phyloP scores from a whole-genome alignment of 1,140 invertebrate species.

The Anastatus disparis region DNA sequence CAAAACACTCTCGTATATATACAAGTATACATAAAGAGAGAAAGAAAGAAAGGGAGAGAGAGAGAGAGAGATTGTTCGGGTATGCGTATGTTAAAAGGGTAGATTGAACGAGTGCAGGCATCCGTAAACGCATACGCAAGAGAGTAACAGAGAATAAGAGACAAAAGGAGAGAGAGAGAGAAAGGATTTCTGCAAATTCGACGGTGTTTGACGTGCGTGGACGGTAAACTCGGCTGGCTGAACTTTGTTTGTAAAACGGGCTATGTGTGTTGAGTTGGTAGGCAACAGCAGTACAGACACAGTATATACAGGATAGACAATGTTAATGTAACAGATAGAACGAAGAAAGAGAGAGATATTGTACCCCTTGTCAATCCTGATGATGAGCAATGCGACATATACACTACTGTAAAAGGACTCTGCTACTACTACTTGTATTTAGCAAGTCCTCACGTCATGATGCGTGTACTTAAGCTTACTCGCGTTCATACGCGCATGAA shows the following conservation, averaged over 20 bases:
- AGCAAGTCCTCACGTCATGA: too few species aligned
- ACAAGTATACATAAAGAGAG: too few species aligned
- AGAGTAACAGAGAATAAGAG: not conserved
- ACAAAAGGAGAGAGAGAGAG: not conserved
- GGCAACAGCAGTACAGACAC: constrained; percentile 37
- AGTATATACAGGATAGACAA: constrained; percentile 38
- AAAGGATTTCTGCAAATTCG: constrained; percentile 41
- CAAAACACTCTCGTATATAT: too few species aligned
- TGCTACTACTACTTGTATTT: too few species aligned
- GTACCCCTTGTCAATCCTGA: not conserved
- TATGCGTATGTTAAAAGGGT: not conserved
- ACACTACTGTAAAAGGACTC: too few species aligned
- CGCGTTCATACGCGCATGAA: too few species aligned
- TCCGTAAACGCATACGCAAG: too few species aligned
- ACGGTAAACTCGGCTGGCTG: not conserved
- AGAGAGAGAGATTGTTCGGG: too few species aligned
- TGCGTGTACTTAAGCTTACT: too few species aligned
- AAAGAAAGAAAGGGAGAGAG: too few species aligned
- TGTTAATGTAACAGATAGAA: constrained; percentile 28
- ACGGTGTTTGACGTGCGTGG: constrained; percentile 28
- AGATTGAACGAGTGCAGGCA: not conserved
- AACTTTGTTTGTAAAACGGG: constrained; percentile 9
- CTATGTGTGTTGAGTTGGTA: too few species aligned
- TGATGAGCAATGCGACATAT: not conserved
- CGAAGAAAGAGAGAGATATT: constrained; percentile 26